Conservation (phyloP, 2,797 vertebrate species). For the Aphelocoma californica region DNA sequence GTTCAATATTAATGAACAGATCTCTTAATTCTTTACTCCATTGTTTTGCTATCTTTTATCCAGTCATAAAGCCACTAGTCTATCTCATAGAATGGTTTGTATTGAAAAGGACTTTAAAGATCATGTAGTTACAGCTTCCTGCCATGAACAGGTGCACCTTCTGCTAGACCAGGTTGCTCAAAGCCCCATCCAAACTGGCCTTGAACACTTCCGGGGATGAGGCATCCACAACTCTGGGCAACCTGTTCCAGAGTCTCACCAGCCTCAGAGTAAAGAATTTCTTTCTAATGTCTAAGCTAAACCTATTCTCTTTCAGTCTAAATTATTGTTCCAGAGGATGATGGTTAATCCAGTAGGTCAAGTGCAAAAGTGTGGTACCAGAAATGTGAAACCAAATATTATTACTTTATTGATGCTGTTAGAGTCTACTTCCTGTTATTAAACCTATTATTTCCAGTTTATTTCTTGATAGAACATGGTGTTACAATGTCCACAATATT, state of each 20-base stretch:
- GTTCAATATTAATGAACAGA: background rate
- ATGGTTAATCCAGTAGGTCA: background rate
- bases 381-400: background rate
- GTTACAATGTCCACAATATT: background rate
- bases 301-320: background rate
- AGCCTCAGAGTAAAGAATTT: background rate
- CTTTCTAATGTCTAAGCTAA: background rate
- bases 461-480: background rate
- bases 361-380: fast-evolving
- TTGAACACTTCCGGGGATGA: background rate
- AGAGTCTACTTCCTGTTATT: background rate
- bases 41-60: background rate
- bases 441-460: background rate
- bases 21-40: background rate
- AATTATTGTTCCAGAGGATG: background rate
- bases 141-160: background rate
- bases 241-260: background rate
- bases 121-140: background rate
- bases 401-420: background rate
- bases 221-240: background rate
- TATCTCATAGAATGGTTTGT: background rate
- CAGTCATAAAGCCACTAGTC: background rate
- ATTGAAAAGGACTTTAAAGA: background rate
- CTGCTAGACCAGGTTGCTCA: background rate
- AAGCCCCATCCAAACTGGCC: too few species aligned